These are phyloP conservation scores for Acrossocheilus wenchowensis DNA, from an alignment of 2,797 vertebrate species.

Conservation along the genomic window DNA sequence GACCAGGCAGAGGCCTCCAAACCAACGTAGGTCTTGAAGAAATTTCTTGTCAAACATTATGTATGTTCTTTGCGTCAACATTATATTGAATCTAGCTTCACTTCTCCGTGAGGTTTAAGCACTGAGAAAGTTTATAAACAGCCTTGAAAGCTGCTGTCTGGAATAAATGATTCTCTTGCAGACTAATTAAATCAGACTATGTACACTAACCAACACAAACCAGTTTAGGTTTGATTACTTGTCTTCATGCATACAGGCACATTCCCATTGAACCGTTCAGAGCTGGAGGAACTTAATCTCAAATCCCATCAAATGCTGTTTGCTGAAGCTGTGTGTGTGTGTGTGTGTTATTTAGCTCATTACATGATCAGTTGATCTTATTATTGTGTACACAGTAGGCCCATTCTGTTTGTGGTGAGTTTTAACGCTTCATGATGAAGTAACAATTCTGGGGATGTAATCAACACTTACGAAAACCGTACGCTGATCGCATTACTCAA, in stretches of 20 bases:
- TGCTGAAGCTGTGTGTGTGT: constrained; percentile 17
- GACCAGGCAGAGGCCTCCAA: constrained; percentile 98
- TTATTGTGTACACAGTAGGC: constrained; percentile 29
- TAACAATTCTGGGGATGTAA: constrained; percentile 23
- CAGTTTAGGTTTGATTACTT: neutral
- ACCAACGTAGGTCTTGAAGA: constrained; percentile 85
- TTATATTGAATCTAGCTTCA: neutral
- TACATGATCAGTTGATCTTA: constrained; percentile 20
- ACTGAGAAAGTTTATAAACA: neutral
- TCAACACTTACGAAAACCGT: constrained; percentile 8
- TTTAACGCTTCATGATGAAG: constrained; percentile 11
- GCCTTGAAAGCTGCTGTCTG: neutral
- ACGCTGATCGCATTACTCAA: constrained; percentile 42
- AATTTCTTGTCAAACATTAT: neutral
- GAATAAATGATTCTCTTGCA: constrained; percentile 21
- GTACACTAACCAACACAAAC: constrained; percentile 11
- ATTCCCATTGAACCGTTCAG: neutral
- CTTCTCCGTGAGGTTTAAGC: neutral
- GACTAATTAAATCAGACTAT: constrained; percentile 19
- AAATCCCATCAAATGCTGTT: constrained; percentile 37
- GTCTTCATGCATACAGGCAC: neutral
- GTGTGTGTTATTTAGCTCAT: constrained; percentile 30
- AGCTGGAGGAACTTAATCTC: constrained; percentile 22
- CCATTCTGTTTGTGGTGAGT: constrained; percentile 22
- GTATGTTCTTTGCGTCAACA: neutral